Evolutionary conservation across 2,113 vertebrate species (phyloP), one percentile per base, ranked within the genome.

Genomic region (Corythaeola cristata): DNA sequence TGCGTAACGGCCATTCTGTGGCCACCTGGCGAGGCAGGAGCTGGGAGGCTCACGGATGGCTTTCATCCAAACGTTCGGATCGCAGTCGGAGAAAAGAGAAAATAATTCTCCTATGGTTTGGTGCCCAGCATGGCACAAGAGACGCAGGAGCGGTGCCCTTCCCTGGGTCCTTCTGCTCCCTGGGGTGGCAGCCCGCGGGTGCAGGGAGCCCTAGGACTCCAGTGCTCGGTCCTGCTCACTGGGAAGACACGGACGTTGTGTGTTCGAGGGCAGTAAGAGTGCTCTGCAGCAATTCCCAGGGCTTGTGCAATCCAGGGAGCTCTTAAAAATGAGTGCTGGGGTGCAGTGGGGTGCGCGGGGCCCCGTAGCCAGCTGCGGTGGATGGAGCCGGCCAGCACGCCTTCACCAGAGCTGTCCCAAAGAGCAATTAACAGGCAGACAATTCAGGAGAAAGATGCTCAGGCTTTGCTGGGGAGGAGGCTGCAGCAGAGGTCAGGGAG

Each of bases 11-110:
- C 6, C 26, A 8, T 9, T 44, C 27, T 30, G 64, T 66, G 68
- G 68, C 58, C 56, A 23, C 62, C 22, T 3, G 13, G 58, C 3
- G 39, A 64, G 63, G 4, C 45, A 12, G 81, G 71, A 41, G 62
- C 18, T 1, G 62, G 11, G 32, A 44, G 77, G 55, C 20, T 77
- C 9, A 2, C 0, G 39, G 8, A 4, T 23, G 62, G 58, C 6
- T 53, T 77, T 17, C 49, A 28, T 30, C 35, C 26, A 2, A 23
- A 5, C 1, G 0, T 15, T 62, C 9, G 3, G 23, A 0, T 3
- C 0, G 3, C 14, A 22, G 23, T 0, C 0, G 0, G 30, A 35
- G 83, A 5, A 62, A 71, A 60, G 0, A 35, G 30, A 27, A 26
- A 53, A 27, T 3, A 3, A 8, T 12, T 55, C 44, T 23, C 49